Evolutionary conservation across 2,797 vertebrate species (phyloP), one percentile per base, ranked within the genome.

Genomic region (Crocodylus rhombifer): DNA sequence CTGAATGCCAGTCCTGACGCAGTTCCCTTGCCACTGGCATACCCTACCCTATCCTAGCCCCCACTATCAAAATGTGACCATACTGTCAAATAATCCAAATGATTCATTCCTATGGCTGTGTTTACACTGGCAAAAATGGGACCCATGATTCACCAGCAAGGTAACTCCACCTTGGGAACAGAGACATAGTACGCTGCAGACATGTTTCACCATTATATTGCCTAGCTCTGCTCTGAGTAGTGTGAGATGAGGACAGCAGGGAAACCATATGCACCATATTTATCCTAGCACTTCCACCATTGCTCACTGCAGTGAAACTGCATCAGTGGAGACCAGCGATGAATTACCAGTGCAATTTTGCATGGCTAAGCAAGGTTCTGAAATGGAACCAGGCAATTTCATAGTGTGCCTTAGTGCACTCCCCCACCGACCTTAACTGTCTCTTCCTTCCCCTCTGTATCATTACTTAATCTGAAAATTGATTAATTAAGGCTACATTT

Each of bases 1-100:
- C 81, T 96, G 96, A 95, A 92, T 97, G 96, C 97, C 96, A 97
- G 92, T 97, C 95, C 96, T 97, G 97, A 97, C 94, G 95, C 91
- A 97, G 95, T 91, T 94, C 92, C 90, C 93, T 93, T 95, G 86
- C 94, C 89, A 91, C 96, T 95, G 94, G 94, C 89, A 95, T 94
- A 91, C 94, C 94, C 92, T 95, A 84, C 91, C 95, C 87, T 81
- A 94, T 93, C 93, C 94, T 92, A 51, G 94, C 95, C 91, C 89
- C 94, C 92, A 84, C 95, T 92, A 91, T 95, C 82, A 92, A 97
- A 81, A 78, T 65, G 77, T 93, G 93, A 23, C 92, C 96, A 96
- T 86, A 90, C 89, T 96, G 81, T 94, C 93, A 92, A 94, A 89
- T 0, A 18, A 96, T 91, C 92, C 91, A 87, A 93, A 96, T 28